Evolutionary conservation across 2,888 invertebrate species (phyloP).

Genomic region (Melieria crassipennis): DNA sequence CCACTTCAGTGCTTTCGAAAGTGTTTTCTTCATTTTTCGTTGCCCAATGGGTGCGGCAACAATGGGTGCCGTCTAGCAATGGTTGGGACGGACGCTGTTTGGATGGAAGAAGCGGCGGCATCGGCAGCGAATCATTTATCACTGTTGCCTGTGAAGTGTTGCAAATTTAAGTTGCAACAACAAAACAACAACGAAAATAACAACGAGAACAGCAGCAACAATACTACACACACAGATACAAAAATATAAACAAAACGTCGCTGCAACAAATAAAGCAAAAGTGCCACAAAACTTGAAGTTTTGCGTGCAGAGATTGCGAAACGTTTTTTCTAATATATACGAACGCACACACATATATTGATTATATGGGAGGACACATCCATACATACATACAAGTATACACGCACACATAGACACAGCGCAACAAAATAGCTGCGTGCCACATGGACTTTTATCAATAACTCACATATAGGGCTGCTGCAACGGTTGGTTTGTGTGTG

Average conservation of each 20-base stretch:
- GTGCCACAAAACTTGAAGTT: slow-evolving; percentile 16
- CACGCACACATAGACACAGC: slow-evolving; percentile 31
- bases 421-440: slow-evolving; percentile 26
- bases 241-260: background rate
- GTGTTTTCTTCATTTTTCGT: too few relatives aligned
- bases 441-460: slow-evolving; percentile 23
- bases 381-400: slow-evolving; percentile 18
- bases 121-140: slow-evolving; percentile 25
- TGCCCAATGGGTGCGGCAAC: too few relatives aligned
- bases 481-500: background rate
- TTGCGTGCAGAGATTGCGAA: slow-evolving; percentile 21
- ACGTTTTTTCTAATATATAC: slow-evolving; percentile 37
- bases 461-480: slow-evolving; percentile 11
- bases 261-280: background rate
- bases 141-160: slow-evolving; percentile 30
- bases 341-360: slow-evolving; percentile 52
- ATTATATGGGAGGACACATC: background rate
- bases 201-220: slow-evolving; percentile 5
- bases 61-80: background rate
- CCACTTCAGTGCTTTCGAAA: slow-evolving; percentile 27
- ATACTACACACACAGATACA: background rate
- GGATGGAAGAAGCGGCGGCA: background rate
- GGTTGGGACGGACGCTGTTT: background rate
- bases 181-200: slow-evolving; percentile 14
- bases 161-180: slow-evolving; percentile 24